These are phyloP conservation scores for Tetragonula carbonaria DNA, from an alignment of 2,888 invertebrate genomes.

Conservation along the genomic window DNA sequence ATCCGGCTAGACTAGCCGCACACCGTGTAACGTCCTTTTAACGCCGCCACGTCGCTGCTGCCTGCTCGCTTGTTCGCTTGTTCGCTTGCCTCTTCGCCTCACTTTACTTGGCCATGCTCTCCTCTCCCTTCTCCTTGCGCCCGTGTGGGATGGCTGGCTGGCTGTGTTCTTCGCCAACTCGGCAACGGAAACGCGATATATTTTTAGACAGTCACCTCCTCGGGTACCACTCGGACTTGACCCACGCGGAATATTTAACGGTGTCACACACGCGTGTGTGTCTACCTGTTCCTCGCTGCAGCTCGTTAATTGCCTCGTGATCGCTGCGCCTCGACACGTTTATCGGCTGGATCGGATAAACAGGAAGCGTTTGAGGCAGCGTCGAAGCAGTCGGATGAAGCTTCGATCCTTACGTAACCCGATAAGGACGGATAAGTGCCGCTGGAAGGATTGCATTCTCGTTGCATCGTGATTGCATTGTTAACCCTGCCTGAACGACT, in stretches of 20 bases:
- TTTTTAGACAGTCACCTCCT: constrained; percentile 60
- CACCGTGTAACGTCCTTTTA: constrained; percentile 71
- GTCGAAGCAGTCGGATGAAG: background rate
- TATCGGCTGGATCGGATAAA: background rate
- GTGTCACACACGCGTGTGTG: constrained; percentile 51
- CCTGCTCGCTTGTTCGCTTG: background rate
- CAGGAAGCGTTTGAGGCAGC: background rate
- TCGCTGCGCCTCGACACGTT: background rate
- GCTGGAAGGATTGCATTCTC: background rate
- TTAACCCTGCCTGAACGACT: background rate
- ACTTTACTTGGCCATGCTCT: background rate
- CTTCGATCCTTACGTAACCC: background rate
- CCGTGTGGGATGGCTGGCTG: constrained; percentile 3
- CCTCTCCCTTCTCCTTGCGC: background rate
- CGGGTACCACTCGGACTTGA: constrained; percentile 55
- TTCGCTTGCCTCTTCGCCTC: background rate
- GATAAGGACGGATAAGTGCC: background rate
- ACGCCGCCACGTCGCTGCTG: constrained; percentile 51
- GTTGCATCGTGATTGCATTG: background rate
- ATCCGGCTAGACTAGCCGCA: constrained; percentile 71
- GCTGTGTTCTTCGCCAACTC: constrained; percentile 29
- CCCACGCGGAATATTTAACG: constrained; percentile 57
- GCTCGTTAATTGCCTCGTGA: constrained; percentile 14
- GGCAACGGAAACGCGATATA: constrained; percentile 65
- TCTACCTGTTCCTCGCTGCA: constrained; percentile 19